These are phyloP conservation scores for Oophaga pumilio DNA, from an alignment of 2,113 vertebrate genomes.

Conservation along the genomic window DNA sequence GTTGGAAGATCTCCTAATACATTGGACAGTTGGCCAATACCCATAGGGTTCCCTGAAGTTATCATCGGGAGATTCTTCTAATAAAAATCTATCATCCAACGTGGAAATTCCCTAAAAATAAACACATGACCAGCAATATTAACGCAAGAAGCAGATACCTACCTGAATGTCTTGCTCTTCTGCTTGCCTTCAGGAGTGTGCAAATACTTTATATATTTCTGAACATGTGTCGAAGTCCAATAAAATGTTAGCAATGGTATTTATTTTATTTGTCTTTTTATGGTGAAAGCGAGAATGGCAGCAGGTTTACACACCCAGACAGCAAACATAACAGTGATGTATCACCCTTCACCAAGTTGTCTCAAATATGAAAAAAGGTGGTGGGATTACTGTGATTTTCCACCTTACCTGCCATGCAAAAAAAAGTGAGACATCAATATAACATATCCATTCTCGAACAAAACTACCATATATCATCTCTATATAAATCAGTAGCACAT, in stretches of 20 bases:
- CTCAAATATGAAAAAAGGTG: neutral
- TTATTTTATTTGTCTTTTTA: neutral
- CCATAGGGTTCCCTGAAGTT: neutral
- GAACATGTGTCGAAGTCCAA: neutral
- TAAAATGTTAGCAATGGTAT: neutral
- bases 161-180: constrained; percentile 21
- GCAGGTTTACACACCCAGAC: neutral
- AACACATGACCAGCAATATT: no score
- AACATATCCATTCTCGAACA: neutral
- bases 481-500: no score
- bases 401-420: neutral
- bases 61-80: neutral
- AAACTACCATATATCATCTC: neutral
- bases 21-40: no score
- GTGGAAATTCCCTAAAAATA: neutral
- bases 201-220: constrained; percentile 21
- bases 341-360: neutral
- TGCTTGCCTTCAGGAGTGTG: neutral
- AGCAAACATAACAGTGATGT: constrained; percentile 1
- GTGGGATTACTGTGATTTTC: neutral
- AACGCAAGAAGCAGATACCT: neutral
- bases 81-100: neutral
- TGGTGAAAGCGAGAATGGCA: neutral
- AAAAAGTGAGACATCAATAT: neutral
- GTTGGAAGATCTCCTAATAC: no score